These are phyloP conservation scores for Egretta garzetta DNA, from an alignment of 2,113 vertebrate species.

Conservation along the genomic window DNA sequence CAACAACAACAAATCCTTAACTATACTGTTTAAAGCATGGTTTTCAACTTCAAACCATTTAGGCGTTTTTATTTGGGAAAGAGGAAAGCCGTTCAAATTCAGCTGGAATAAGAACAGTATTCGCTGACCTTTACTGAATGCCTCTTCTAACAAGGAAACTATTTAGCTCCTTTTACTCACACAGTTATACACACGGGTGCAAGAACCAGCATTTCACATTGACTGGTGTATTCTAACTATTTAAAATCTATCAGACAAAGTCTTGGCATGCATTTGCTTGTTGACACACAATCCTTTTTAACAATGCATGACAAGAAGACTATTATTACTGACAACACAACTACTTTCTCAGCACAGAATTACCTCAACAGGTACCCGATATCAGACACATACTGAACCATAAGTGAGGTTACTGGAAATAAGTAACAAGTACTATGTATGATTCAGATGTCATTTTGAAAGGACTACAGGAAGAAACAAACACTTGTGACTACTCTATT, in stretches of 20 bases:
- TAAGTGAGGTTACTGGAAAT: neutral
- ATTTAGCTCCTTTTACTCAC: conserved; percentile 32
- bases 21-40: neutral
- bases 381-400: neutral
- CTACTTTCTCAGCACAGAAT: neutral
- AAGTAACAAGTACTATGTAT: neutral
- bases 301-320: neutral
- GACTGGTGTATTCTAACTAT: neutral
- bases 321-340: neutral
- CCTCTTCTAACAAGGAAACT: conserved; percentile 46
- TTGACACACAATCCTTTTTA: neutral
- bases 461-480: neutral
- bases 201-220: neutral
- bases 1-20: neutral
- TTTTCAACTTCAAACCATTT: conserved; percentile 1
- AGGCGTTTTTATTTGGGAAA: conserved; percentile 7
- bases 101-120: conserved; percentile 47
- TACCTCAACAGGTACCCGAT: neutral
- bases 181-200: neutral
- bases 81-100: conserved; percentile 47
- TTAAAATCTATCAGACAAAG: neutral
- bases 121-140: conserved; percentile 48
- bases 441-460: neutral
- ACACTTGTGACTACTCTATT: neutral
- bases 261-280: neutral